Evolutionary conservation across 1,140 invertebrate genomes (phyloP).

Genomic region (Bombus superbus): DNA sequence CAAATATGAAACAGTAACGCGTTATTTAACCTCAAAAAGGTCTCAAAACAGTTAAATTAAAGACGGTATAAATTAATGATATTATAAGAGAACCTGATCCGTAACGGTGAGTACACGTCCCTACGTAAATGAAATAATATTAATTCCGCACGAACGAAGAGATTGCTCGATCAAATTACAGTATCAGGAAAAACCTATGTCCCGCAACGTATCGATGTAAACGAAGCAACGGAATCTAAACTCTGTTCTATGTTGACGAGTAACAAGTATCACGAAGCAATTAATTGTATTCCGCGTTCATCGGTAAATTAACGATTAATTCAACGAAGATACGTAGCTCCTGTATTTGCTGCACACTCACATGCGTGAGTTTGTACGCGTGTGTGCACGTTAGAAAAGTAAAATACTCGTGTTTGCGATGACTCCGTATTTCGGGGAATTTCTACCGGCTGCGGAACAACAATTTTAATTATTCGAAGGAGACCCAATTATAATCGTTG

Average conservation of each 20-base stretch:
- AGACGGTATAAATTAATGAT: neutral
- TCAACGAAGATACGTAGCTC: neutral
- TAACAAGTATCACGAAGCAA: neutral
- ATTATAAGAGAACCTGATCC: neutral
- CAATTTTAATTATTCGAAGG: conserved; percentile 46
- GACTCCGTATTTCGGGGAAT: neutral
- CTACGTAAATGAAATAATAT: too few species aligned
- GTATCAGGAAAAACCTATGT: too few species aligned
- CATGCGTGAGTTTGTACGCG: neutral
- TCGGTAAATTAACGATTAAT: neutral
- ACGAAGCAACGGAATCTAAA: neutral
- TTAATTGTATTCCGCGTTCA: neutral
- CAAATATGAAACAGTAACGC: neutral
- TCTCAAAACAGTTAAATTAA: neutral
- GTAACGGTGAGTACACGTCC: neutral
- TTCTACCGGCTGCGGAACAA: neutral
- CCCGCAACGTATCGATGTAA: neutral
- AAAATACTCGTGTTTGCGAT: too few species aligned
- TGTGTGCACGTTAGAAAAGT: neutral
- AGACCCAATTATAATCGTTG: conserved; percentile 22
- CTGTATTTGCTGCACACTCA: too few species aligned
- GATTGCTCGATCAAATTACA: neutral
- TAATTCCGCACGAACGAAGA: too few species aligned
- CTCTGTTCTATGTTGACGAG: neutral
- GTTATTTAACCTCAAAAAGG: neutral